A percentile compares a stretch with the other conserved stretches of the same genome.
Conservation (phyloP, 2,888 invertebrate genomes). For the Holacanthella duospinosa region DNA sequence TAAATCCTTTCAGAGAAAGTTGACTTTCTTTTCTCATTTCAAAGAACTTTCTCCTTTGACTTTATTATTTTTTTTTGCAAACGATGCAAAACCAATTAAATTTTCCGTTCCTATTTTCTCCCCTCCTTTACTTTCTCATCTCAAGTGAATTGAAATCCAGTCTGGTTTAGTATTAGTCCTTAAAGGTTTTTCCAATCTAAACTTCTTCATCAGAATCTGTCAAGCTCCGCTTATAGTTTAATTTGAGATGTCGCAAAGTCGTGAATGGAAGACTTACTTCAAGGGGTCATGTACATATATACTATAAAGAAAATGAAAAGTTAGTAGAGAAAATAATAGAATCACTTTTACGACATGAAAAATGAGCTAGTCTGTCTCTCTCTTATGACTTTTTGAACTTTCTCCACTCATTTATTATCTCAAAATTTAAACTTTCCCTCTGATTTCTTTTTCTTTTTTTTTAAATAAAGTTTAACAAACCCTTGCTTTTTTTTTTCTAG, state of each 20-base stretch:
- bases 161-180: too few species aligned
- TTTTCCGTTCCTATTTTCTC: not conserved
- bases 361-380: not conserved
- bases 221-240: not conserved
- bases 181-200: too few species aligned
- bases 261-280: not conserved
- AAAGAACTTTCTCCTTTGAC: too few species aligned
- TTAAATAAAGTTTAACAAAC: too few species aligned
- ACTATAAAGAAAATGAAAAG: not conserved
- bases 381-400: not conserved
- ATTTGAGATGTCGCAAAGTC: not conserved
- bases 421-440: not conserved
- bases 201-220: slow-evolving; percentile 3
- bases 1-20: not conserved
- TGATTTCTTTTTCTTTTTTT: not conserved
- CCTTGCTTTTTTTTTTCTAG: too few species aligned
- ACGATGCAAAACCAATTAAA: slow-evolving; percentile 1
- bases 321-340: not conserved
- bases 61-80: not conserved
- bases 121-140: not conserved
- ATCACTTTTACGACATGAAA: not conserved
- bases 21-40: not conserved
- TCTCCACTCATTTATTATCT: not conserved
- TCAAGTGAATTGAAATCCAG: not conserved
- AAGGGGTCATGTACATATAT: not conserved